These are phyloP conservation scores for Hyposoter didymator DNA, from an alignment of 2,888 invertebrate species.

Conservation along the genomic window DNA sequence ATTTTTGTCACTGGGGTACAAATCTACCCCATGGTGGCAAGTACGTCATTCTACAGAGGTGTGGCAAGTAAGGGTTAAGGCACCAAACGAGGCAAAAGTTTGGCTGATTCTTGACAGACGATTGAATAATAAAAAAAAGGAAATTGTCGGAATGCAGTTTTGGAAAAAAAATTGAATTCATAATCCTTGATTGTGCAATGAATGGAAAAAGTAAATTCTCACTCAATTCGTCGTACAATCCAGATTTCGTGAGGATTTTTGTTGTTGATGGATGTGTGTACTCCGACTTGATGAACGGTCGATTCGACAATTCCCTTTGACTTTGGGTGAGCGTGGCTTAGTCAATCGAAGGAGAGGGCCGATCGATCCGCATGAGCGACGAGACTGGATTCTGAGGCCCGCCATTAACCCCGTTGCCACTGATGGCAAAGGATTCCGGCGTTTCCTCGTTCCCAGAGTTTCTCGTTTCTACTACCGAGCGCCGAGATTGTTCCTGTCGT, in stretches of 20 bases:
- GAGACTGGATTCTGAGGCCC: constrained; percentile 25
- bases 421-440: constrained; percentile 38
- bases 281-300: background rate
- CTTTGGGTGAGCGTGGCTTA: constrained; percentile 14
- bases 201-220: background rate
- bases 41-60: too few species aligned
- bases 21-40: too few species aligned
- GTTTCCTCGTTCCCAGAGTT: constrained; percentile 41
- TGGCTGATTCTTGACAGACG: too few species aligned
- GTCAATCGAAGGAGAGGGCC: constrained; percentile 29
- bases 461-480: constrained; percentile 34
- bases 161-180: background rate
- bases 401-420: constrained; percentile 45
- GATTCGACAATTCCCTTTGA: constrained; percentile 15
- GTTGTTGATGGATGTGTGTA: background rate
- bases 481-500: constrained; percentile 81
- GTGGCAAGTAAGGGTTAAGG: too few species aligned
- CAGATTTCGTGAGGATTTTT: background rate
- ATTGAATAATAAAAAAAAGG: too few species aligned
- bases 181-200: background rate
- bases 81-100: too few species aligned
- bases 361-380: constrained; percentile 43
- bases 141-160: background rate
- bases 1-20: too few species aligned
- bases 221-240: background rate